phyloP scores from a whole-genome alignment of 2,797 vertebrate genomes.

The Coregonus ussuriensis region DNA sequence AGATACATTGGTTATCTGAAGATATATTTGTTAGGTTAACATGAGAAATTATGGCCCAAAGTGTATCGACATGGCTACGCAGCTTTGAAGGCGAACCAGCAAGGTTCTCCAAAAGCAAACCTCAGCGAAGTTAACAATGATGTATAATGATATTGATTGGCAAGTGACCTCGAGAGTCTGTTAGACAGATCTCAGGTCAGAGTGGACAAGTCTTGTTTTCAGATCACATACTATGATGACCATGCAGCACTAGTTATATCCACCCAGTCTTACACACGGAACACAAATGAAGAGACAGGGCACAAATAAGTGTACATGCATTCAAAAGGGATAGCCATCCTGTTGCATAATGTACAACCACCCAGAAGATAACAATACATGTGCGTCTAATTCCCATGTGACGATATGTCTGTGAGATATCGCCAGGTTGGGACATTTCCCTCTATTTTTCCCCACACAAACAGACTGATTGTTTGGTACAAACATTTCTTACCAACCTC shows the following conservation, averaged over 20 bases:
- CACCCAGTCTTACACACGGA: no score
- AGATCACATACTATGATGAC: neutral
- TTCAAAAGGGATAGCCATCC: no score
- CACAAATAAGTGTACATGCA: no score
- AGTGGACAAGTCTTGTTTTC: neutral
- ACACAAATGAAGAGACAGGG: no score
- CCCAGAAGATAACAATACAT: no score
- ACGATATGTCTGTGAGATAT: no score
- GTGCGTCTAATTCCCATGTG: no score
- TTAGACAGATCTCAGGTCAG: neutral
- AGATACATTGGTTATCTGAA: constrained; percentile 1
- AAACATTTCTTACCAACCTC: no score
- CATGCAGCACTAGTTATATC: neutral
- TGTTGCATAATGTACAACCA: no score
- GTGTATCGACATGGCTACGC: neutral
- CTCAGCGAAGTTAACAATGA: constrained; percentile 7
- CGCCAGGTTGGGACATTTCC: no score
- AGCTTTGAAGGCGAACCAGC: neutral
- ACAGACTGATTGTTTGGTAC: no score
- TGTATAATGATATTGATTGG: constrained; percentile 4
- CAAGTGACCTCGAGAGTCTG: neutral
- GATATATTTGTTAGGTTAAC: constrained; percentile 1
- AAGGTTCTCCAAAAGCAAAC: neutral
- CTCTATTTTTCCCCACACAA: no score
- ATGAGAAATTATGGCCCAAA: neutral